These are phyloP conservation scores for Ornithorhynchus anatinus DNA, from an alignment of 2,113 vertebrate species.

Conservation along the genomic window DNA sequence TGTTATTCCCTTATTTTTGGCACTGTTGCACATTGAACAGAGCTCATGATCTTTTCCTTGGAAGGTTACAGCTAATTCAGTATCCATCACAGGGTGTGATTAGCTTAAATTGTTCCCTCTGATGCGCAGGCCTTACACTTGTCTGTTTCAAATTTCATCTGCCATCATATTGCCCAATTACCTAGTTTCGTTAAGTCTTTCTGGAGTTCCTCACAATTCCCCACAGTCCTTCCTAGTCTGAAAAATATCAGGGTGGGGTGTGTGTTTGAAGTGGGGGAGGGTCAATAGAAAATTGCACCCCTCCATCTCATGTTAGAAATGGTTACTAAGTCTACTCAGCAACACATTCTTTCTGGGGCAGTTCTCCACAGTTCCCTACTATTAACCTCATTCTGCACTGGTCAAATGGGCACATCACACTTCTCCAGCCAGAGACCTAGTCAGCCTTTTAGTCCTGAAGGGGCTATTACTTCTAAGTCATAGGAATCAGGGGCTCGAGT, in stretches of 20 bases:
- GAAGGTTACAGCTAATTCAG: constrained; percentile 60
- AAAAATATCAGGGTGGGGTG: too few relatives aligned
- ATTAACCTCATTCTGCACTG: constrained; percentile 36
- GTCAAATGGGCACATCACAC: background rate
- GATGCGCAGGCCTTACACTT: constrained; percentile 51
- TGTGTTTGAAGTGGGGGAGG: too few relatives aligned
- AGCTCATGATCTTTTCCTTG: constrained; percentile 52
- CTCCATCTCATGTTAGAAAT: constrained; percentile 43
- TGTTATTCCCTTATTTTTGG: constrained; percentile 64
- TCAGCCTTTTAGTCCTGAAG: constrained; percentile 20
- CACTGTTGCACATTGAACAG: constrained; percentile 50
- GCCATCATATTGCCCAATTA: constrained; percentile 50
- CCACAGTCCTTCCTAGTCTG: constrained; percentile 6
- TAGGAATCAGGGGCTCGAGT: constrained; percentile 3
- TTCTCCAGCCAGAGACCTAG: background rate
- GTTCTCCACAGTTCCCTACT: constrained; percentile 17
- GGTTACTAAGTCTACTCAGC: constrained; percentile 50
- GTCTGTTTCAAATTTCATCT: constrained; percentile 50
- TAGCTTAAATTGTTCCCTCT: constrained; percentile 62
- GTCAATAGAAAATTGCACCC: constrained; percentile 31
- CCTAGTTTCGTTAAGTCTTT: constrained; percentile 51
- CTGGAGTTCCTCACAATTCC: constrained; percentile 27
- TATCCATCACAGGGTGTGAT: constrained; percentile 58
- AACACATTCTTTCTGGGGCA: constrained; percentile 30
- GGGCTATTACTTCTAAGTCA: constrained; percentile 20